These are phyloP conservation scores for Ommatoiulus sabulosus DNA, from an alignment of 2,888 invertebrate species.

Conservation along the genomic window DNA sequence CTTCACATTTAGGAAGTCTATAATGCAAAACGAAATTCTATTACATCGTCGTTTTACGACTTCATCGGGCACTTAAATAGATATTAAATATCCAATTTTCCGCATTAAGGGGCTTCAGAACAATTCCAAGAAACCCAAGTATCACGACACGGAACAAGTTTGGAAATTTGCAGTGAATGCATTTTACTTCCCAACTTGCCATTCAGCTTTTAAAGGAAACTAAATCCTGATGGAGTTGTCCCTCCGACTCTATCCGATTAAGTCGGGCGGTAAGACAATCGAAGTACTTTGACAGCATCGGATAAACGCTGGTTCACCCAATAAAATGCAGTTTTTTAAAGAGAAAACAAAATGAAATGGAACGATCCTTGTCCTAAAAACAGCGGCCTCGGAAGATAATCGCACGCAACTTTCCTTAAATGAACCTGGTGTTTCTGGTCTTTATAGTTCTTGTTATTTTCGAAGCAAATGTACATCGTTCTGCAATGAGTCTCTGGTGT, in stretches of 20 bases:
- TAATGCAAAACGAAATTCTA: conserved; percentile 32
- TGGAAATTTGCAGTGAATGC: conserved; percentile 1
- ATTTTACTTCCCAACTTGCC: conserved; percentile 8
- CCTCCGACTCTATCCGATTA: background rate
- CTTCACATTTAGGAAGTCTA: conserved; percentile 10
- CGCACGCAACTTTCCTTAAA: background rate
- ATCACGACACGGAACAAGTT: conserved; percentile 8
- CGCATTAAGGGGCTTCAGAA: conserved; percentile 34
- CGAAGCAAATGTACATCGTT: background rate
- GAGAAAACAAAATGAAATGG: background rate
- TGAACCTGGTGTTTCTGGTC: background rate
- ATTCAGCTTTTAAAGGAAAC: background rate
- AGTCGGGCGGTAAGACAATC: background rate
- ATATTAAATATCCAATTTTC: conserved; percentile 27
- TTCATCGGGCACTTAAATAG: conserved; percentile 34
- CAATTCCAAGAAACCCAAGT: conserved; percentile 16
- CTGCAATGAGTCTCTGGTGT: conserved; percentile 14
- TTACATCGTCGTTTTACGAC: conserved; percentile 18
- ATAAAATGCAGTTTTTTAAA: background rate
- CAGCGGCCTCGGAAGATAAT: background rate
- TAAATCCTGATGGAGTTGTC: conserved; percentile 34
- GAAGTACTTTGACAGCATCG: background rate
- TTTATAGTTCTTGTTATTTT: background rate
- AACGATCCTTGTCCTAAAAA: background rate
- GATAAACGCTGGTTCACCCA: background rate